Base-by-base conservation (phyloP, 2,888 invertebrate species). In the Dorcus parallelipipedus region DNA sequence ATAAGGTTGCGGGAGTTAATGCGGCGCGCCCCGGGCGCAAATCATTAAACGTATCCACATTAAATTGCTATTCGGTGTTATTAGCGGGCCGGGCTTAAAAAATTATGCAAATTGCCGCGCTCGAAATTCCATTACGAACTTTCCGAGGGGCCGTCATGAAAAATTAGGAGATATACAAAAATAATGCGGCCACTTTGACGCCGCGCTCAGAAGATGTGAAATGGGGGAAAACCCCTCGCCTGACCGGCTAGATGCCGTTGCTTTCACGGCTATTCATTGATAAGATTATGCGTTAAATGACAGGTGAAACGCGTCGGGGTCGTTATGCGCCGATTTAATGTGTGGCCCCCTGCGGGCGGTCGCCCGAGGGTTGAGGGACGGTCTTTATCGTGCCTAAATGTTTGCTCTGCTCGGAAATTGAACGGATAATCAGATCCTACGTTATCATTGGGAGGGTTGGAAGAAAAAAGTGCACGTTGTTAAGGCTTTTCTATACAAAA, bases 131-230 rank as follows among this genome's bases (percentile, higher is more conserved):
- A 62, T 63, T 63, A 64, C 49, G 49, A 58, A 61, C 52, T 63
- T 62, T 58, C 52, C 50, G 52, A 61, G 61, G 61, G 59, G 62
- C 61, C 59, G 61, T 57, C 66, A 67, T 67, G 67, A 66, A 64
- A 67, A 66, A 67, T 67, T 64, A 62, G 58, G 64, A 64, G 63
- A 66, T 64, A 62, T 65, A 63, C 55, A 62, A 62, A 67, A 67
- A 67, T 66, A 65, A 67, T 66, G 66, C 60, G 55, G 58, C 49
- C 54, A 57, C 56, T 53, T 33, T 33, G 26, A 33, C 26, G 26
- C 26, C 26, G 26, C 58, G 54, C 49, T 54, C 48, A 47, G 49
- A 48, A 48, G 54, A 54, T 54, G 48, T 49, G 41, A 54, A 54
- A 48, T 26, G 54, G 33, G 26, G 40, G 40, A 14, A 33, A 26